A percentile compares a stretch with the other conserved stretches of the same genome.
Conservation (phyloP, 1,140 invertebrate genomes). For the Atta cephalotes region DNA sequence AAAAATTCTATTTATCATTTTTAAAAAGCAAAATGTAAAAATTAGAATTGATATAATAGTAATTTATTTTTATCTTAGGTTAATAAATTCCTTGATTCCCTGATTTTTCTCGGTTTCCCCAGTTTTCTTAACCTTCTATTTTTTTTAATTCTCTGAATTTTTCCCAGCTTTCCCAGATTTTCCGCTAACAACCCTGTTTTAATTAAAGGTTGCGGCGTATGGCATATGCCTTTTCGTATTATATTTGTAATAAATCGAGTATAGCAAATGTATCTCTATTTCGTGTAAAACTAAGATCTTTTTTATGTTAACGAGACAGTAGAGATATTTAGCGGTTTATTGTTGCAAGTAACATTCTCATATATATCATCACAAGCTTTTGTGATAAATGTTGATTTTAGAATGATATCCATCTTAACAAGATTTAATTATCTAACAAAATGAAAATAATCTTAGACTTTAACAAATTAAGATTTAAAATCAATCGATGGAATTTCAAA, state of each 20-base stretch:
- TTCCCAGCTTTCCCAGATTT: too few relatives aligned
- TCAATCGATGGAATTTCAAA: not conserved
- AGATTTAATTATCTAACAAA: not conserved
- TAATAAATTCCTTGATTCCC: too few relatives aligned
- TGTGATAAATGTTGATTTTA: not conserved
- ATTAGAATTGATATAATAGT: too few relatives aligned
- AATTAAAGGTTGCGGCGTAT: conserved; percentile 37
- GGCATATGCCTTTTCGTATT: not conserved
- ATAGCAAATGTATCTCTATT: not conserved
- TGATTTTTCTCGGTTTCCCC: too few relatives aligned
- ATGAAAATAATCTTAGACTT: conserved; percentile 3
- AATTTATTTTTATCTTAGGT: too few relatives aligned
- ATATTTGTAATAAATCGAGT: conserved; percentile 3
- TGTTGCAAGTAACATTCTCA: not conserved
- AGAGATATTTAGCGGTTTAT: conserved; percentile 8
- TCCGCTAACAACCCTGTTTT: not conserved
- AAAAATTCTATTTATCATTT: too few relatives aligned
- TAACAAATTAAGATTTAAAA: conserved; percentile 7
- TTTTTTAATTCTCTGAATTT: too few relatives aligned
- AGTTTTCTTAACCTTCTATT: too few relatives aligned
- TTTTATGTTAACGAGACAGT: not conserved
- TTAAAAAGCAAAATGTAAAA: too few relatives aligned
- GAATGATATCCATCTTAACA: not conserved
- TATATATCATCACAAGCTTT: not conserved
- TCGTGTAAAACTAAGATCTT: not conserved